Base-by-base conservation (phyloP, 2,888 invertebrate genomes). In the Noctua pronuba region DNA sequence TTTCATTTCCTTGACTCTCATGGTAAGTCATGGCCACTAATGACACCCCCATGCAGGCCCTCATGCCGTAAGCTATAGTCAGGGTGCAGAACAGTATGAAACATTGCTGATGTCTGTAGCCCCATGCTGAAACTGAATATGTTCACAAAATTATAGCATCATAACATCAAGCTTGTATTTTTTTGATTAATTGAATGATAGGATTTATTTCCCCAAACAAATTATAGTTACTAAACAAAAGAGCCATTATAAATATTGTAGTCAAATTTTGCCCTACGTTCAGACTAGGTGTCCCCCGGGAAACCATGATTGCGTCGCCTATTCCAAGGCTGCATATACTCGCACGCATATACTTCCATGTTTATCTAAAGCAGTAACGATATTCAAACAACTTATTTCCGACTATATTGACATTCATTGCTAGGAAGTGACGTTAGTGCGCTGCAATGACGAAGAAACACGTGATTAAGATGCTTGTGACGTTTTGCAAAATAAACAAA, bases 31-130 rank as follows among this genome's bases (percentile, higher is more conserved):
- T 81, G 1, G 81, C 77, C 2, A 82, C 72, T 16, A 82, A 55
- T 5, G 81, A 69, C 2, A 77, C 81, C 0, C 82, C 82, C 55
- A 81, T 96, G 83, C 97, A 97, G 0, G 97, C 96, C 79, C 98
- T 93, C 93, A 97, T 97, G 18, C 97, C 97, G 91, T 97, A 98
- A 7, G 97, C 97, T 62, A 97, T 95, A 0, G 97, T 94, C n/a
- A 97, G 93, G 1, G 97, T 95, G n/a, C 97, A 89, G 88, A 98
- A 97, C 68, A 98, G 92, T 65, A 98, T 92, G 0, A 97, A 78
- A 21, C 97, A 96, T 91, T 98, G 98, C 55, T 97, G 93, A 88
- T 98, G 98, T 64, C 98, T 94, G 77, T 91, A 91, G 0, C 95
- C 95, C 92, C 92, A 95, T 79, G 88, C 92, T 92, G 92, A 88